Conservation (phyloP, 2,113 vertebrate species). For the Hipposideros armiger region DNA sequence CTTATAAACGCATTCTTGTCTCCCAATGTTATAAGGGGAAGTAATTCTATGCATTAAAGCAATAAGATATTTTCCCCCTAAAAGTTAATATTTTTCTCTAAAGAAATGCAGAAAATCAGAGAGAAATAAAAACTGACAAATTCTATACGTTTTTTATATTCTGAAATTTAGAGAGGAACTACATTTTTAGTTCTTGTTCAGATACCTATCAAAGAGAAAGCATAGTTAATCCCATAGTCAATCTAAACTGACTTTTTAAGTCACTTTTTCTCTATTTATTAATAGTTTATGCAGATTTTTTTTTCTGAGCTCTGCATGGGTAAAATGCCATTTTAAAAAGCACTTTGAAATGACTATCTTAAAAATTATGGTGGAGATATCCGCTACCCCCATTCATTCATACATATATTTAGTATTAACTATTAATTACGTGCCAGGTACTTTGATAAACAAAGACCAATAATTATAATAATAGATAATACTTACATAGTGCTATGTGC, state of each 20-base stretch:
- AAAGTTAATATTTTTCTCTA: conserved; percentile 33
- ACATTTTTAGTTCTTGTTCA: conserved; percentile 44
- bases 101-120: conserved; percentile 12
- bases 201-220: conserved; percentile 45
- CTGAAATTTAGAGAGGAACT: conserved; percentile 46
- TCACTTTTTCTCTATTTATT: conserved; percentile 28
- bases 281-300: not conserved
- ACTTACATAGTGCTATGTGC: conserved; percentile 62
- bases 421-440: conserved; percentile 41
- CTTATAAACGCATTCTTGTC: conserved; percentile 2
- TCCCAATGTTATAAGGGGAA: conserved; percentile 29
- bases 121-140: conserved; percentile 13
- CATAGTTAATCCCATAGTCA: not conserved
- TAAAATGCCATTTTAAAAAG: conserved; percentile 44
- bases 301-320: conserved; percentile 13
- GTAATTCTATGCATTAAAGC: conserved; percentile 21
- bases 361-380: conserved; percentile 30
- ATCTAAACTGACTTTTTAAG: conserved; percentile 32
- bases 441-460: conserved; percentile 51
- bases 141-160: conserved; percentile 42
- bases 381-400: not conserved
- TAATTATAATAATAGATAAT: conserved; percentile 54
- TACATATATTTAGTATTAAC: conserved; percentile 16
- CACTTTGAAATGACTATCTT: conserved; percentile 3
- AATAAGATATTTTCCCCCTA: not conserved